Percentiles rank a stretch among this genome's conserved stretches.
Conservation (phyloP, 2,797 vertebrate species). For the Silurus lanzhouensis region DNA sequence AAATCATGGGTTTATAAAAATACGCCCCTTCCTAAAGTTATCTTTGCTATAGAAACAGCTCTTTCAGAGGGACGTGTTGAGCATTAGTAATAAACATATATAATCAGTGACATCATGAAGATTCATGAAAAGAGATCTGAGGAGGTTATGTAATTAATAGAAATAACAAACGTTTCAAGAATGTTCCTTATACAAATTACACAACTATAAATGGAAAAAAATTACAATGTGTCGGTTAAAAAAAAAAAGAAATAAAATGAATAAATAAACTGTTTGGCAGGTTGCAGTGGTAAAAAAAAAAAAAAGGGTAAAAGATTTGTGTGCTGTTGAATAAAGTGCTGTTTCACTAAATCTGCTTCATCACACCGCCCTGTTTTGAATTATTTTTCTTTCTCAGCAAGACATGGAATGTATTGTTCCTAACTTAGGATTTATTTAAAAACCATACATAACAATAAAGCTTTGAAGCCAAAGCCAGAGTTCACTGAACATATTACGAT, state of each 20-base stretch:
- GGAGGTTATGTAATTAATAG: background rate
- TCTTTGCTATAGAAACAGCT: background rate
- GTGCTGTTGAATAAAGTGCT: background rate
- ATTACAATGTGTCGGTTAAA: background rate
- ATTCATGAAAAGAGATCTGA: background rate
- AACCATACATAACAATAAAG: background rate
- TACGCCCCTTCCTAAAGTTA: background rate
- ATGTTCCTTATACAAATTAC: background rate
- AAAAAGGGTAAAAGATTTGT: background rate
- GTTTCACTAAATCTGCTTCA: too few species aligned
- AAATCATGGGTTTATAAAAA: background rate
- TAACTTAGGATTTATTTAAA: too few species aligned
- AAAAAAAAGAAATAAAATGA: too few species aligned
- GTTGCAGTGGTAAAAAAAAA: background rate
- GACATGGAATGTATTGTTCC: too few species aligned
- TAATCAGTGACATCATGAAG: too few species aligned
- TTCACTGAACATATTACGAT: background rate
- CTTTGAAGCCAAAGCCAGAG: background rate
- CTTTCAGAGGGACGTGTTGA: background rate
- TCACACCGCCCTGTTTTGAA: too few species aligned
- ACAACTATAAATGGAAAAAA: background rate
- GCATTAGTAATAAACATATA: background rate
- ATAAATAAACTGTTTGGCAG: background rate
- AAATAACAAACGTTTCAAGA: background rate
- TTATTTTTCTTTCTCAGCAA: background rate